Base-by-base conservation (phyloP, 2,113 vertebrate genomes). In the Panthera leo region DNA sequence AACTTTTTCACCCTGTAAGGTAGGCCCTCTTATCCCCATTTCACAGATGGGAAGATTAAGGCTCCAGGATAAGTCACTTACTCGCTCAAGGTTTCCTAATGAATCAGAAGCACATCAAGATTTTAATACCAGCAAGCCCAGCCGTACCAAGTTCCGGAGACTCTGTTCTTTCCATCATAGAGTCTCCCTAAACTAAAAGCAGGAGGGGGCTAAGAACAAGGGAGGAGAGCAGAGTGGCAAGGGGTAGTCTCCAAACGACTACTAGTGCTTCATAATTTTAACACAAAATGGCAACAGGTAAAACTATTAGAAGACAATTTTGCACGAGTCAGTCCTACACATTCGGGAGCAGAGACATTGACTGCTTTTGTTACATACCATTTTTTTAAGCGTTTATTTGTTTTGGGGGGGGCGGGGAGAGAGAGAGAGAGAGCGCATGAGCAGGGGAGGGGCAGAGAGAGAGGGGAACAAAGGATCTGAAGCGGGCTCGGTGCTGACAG, bases 171-270 rank as follows among this genome's bases (percentile, higher is more conserved):
- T 36, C 76, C 36, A 48, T 8, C 10, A 25, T 11, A 71, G 11
- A 7, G 79, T 19, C n/a, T 51, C 36, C 48, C 34, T 36, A 23
- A 82, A 78, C 48, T 89, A 89, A 96, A 93, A 61, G 65, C 36
- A 91, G 31, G 4, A 67, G 86, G 82, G 21, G 25, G 7, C 31
- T 53, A 39, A 42, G 53, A 75, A 16, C 70, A 68, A 15, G 39
- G 31, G n/a, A 88, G 31, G 16, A 45, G 48, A 63, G 2, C 29
- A 80, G 61, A 90, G 39, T 8, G 25, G 13, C 48, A 16, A 1
- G 2, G 23, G 4, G 9, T 4, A 8, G 61, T 75, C 83, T 92
- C 84, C 76, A 42, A 94, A 19, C 16, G 1, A 15, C 16, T 9
- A 39, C 14, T 45, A 23, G 25, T 67, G 65, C 65, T 84, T 48